These are phyloP conservation scores for Acrossocheilus wenchowensis DNA, from an alignment of 2,797 vertebrate genomes.

Conservation along the genomic window DNA sequence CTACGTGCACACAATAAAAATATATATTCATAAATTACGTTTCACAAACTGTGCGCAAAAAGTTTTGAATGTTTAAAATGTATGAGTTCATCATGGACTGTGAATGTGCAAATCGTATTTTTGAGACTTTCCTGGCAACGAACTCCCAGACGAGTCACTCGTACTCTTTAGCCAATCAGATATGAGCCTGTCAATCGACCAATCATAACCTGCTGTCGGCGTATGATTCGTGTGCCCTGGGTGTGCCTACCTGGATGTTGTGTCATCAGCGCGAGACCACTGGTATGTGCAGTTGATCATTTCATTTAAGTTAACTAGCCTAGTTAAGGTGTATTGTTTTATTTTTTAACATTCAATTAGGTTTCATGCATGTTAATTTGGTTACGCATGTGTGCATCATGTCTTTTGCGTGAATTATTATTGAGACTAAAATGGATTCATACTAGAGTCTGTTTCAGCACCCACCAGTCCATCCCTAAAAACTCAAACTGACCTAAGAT, in stretches of 20 bases:
- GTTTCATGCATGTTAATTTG: neutral
- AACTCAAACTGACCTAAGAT: neutral
- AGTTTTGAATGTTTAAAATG: no score
- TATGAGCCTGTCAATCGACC: neutral
- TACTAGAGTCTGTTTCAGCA: neutral
- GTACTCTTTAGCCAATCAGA: neutral
- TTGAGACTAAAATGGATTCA: neutral
- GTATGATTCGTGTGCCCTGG: neutral
- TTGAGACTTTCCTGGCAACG: neutral
- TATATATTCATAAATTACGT: neutral
- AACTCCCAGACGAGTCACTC: neutral
- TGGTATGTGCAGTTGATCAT: neutral
- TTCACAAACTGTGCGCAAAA: neutral
- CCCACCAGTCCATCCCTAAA: neutral
- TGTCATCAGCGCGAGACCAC: neutral
- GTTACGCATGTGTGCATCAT: neutral
- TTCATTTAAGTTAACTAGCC: neutral
- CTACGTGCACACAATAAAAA: no score
- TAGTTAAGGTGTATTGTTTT: neutral
- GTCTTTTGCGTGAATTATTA: neutral
- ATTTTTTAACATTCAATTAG: neutral
- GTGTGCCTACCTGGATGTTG: neutral
- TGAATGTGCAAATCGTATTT: neutral
- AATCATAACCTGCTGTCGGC: neutral
- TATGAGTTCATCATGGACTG: no score